Conservation (phyloP, 2,888 invertebrate species). For the Phyto melanocephala region DNA sequence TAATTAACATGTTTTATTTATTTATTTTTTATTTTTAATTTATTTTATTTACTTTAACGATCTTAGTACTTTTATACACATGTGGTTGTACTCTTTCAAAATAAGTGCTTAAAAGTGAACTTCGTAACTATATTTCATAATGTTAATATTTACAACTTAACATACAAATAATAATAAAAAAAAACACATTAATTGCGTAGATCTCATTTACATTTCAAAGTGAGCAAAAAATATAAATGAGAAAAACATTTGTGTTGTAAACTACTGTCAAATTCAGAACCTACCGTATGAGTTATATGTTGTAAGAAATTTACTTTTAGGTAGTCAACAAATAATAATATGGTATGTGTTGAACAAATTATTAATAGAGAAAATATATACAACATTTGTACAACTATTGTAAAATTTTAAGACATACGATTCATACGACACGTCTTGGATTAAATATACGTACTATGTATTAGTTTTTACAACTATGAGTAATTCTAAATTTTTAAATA, state of each 20-base stretch:
- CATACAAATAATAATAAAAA: not conserved
- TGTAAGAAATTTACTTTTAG: too few relatives aligned
- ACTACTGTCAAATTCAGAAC: not conserved
- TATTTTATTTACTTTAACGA: too few relatives aligned
- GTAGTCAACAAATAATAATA: too few relatives aligned
- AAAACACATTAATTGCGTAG: not conserved
- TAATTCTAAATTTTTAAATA: too few relatives aligned
- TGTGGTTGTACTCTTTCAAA: not conserved
- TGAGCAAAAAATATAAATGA: constrained; percentile 58
- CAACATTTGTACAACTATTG: not conserved
- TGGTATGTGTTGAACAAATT: too few relatives aligned
- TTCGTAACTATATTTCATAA: not conserved
- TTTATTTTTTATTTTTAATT: too few relatives aligned
- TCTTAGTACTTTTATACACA: too few relatives aligned
- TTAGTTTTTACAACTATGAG: too few relatives aligned
- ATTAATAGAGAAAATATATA: not conserved
- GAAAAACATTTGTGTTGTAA: not conserved
- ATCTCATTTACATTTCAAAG: constrained; percentile 47
- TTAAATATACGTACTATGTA: too few relatives aligned
- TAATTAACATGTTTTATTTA: too few relatives aligned
- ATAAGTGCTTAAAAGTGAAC: not conserved
- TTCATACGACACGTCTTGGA: too few relatives aligned
- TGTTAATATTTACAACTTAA: constrained; percentile 1
- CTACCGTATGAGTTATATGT: too few relatives aligned
- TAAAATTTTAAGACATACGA: not conserved